Percentiles rank a stretch among this genome's conserved stretches.
phyloP scores from a whole-genome alignment of 2,113 vertebrate species.

The Ursus arctos region DNA sequence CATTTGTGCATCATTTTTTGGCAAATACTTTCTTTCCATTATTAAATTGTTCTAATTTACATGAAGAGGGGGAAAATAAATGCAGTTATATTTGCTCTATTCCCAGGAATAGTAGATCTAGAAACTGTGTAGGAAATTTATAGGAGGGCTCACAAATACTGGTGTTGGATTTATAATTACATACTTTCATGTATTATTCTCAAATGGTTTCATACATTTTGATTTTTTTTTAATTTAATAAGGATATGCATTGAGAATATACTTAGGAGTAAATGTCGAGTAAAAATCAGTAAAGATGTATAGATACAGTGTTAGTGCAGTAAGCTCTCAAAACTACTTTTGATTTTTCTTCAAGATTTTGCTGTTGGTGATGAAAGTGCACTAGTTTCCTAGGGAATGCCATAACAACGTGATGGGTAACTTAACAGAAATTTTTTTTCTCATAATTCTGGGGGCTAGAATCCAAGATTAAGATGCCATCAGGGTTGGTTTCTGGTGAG shows the following conservation, averaged over 20 bases:
- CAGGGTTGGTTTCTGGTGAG: neutral
- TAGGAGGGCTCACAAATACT: neutral
- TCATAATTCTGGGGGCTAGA: neutral
- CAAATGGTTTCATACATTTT: neutral
- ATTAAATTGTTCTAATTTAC: neutral
- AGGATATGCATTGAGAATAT: neutral
- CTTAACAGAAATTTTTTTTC: neutral
- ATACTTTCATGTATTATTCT: neutral
- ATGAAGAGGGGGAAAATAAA: neutral
- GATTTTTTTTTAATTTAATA: neutral
- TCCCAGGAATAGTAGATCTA: neutral
- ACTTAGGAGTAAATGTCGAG: neutral
- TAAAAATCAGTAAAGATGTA: neutral
- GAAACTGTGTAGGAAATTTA: neutral
- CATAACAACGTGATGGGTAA: neutral
- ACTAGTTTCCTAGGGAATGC: neutral
- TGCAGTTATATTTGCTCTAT: neutral
- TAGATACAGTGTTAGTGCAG: neutral
- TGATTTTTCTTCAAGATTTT: neutral
- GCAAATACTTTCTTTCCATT: neutral
- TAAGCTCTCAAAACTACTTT: neutral
- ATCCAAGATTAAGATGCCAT: neutral
- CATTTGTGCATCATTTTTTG: neutral
- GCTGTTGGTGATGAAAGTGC: neutral
- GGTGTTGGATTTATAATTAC: neutral